Percentiles rank a stretch among this genome's conserved stretches.
phyloP scores from a whole-genome alignment of 2,888 invertebrate species.

The Tachina grossa region DNA sequence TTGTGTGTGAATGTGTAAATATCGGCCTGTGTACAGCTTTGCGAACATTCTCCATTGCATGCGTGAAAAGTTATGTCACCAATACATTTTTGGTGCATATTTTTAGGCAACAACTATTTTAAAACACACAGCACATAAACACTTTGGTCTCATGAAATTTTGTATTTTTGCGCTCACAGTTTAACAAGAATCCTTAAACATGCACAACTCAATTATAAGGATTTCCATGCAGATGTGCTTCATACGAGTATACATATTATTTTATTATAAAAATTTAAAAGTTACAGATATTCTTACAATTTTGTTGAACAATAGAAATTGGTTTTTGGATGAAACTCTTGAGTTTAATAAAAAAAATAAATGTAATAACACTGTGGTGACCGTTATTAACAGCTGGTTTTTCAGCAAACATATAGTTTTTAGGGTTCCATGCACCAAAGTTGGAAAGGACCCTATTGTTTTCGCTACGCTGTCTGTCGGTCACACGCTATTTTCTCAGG shows the following conservation, averaged over 20 bases:
- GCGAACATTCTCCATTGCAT: background rate
- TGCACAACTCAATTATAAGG: background rate
- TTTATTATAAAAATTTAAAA: too few relatives aligned
- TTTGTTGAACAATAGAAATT: too few relatives aligned
- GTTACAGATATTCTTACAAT: too few relatives aligned
- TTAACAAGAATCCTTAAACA: background rate
- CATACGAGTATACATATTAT: background rate
- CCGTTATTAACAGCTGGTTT: too few relatives aligned
- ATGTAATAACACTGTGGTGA: too few relatives aligned
- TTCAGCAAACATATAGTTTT: too few relatives aligned
- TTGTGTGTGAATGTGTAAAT: background rate
- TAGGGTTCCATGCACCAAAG: too few relatives aligned
- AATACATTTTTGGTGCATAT: conserved; percentile 38
- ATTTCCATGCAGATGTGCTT: background rate
- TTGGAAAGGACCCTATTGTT: too few relatives aligned
- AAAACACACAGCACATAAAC: background rate
- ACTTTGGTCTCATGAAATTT: conserved; percentile 1
- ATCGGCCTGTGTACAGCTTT: background rate
- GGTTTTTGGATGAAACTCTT: too few relatives aligned
- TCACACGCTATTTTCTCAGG: too few relatives aligned
- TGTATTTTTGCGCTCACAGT: conserved; percentile 5
- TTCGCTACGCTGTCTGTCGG: too few relatives aligned
- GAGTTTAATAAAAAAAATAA: too few relatives aligned
- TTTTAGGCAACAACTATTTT: conserved; percentile 33
- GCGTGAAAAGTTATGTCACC: conserved; percentile 36